phyloP scores from a whole-genome alignment of 1,140 invertebrate species.

The Ceratina calcarata region DNA sequence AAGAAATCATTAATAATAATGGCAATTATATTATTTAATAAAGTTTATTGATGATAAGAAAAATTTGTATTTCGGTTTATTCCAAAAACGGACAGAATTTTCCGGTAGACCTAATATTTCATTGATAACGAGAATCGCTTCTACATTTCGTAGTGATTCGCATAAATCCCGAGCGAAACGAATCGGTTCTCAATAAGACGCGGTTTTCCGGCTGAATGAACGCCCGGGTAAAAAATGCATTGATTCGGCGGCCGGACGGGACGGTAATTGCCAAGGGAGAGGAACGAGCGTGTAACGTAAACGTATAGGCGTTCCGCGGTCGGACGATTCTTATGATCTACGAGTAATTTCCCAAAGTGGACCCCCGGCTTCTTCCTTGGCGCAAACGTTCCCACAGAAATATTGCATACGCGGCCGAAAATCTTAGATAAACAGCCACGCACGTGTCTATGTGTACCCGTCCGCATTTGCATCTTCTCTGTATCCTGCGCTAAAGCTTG shows the following conservation, averaged over 20 bases:
- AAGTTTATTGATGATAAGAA: too few relatives aligned
- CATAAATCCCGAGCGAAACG: too few relatives aligned
- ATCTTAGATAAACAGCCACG: conserved; percentile 22
- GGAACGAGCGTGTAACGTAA: conserved; percentile 1
- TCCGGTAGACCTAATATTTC: too few relatives aligned
- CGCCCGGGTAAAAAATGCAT: background rate
- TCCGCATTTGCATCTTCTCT: too few relatives aligned
- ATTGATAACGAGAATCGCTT: too few relatives aligned
- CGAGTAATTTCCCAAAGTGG: conserved; percentile 60
- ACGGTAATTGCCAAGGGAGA: conserved; percentile 37
- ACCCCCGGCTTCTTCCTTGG: conserved; percentile 36
- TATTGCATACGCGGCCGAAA: background rate
- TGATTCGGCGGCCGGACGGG: background rate
- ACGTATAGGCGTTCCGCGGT: conserved; percentile 24
- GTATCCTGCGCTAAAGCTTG: background rate
- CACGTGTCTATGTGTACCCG: background rate
- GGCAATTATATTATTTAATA: too few relatives aligned
- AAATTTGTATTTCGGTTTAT: too few relatives aligned
- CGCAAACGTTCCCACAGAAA: conserved; percentile 17
- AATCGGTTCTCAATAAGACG: background rate
- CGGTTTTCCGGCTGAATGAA: conserved; percentile 2
- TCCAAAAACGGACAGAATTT: too few relatives aligned
- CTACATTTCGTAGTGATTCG: too few relatives aligned
- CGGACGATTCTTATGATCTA: conserved; percentile 53
- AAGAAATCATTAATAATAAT: too few relatives aligned